A percentile compares a stretch with the other conserved stretches of the same genome.
These are phyloP conservation scores for Circaetus cinerascens DNA, from an alignment of 2,113 vertebrate genomes.

Conservation along the genomic window DNA sequence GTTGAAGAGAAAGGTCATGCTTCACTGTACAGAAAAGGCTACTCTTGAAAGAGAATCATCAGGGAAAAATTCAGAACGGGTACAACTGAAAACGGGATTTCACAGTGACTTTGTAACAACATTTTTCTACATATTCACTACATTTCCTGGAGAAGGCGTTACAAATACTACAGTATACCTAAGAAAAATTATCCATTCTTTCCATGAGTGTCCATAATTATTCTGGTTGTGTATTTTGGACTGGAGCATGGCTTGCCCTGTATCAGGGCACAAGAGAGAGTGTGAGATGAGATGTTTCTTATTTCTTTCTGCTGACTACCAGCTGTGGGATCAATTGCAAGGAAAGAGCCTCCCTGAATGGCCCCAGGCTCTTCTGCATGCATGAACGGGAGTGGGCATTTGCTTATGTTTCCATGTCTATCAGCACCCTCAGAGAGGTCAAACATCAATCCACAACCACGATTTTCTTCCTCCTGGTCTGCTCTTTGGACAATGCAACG, in stretches of 20 bases:
- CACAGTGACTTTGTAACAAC: not conserved
- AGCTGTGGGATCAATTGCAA: not conserved
- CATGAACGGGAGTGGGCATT: not conserved
- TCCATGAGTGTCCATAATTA: not conserved
- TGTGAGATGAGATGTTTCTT: not conserved
- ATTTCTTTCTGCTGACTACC: not conserved
- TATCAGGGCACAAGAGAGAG: not conserved
- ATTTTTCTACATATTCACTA: not conserved
- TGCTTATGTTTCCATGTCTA: not conserved
- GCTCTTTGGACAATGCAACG: not conserved
- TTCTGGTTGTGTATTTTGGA: not conserved
- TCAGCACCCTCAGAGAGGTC: not conserved
- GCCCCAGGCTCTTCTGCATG: not conserved
- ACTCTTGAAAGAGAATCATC: not conserved
- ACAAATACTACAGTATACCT: not conserved
- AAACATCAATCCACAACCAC: accelerated
- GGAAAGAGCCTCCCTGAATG: not conserved
- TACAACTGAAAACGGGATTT: not conserved
- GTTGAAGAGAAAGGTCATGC: not conserved
- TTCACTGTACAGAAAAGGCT: not conserved
- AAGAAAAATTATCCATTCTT: not conserved
- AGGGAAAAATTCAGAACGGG: not conserved
- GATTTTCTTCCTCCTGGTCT: not conserved
- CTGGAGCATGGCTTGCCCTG: not conserved
- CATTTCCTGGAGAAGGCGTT: not conserved